A percentile compares a stretch with the other conserved stretches of the same genome.
phyloP scores from a whole-genome alignment of 2,888 invertebrate genomes.

The Tubulanus polymorphus region DNA sequence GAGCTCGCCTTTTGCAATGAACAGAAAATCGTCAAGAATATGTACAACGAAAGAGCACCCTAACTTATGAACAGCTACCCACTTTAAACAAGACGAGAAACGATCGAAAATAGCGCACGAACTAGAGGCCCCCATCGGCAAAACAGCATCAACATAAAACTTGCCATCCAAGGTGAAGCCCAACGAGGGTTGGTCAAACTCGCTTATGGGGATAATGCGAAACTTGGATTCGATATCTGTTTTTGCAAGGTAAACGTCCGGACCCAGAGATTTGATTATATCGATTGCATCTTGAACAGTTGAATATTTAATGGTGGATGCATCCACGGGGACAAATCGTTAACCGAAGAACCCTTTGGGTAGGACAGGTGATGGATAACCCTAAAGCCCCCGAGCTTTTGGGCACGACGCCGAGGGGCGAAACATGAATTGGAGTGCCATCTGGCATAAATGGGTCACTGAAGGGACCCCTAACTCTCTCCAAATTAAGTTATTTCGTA shows the following conservation, averaged over 20 bases:
- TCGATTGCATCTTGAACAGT: constrained; percentile 11
- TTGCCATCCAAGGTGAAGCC: constrained; percentile 12
- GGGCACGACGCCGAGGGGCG: too few species aligned
- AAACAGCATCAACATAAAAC: constrained; percentile 11
- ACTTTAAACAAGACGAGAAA: constrained; percentile 13
- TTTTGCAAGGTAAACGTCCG: constrained; percentile 4
- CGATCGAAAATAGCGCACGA: constrained; percentile 11
- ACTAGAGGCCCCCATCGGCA: constrained; percentile 11
- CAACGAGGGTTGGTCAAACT: constrained; percentile 7
- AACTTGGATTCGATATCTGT: constrained; percentile 12
- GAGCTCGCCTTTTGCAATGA: constrained; percentile 8
- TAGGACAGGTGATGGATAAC: constrained; percentile 16
- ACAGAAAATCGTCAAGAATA: constrained; percentile 15
- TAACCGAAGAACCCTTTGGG: constrained; percentile 10
- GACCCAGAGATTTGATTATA: background rate
- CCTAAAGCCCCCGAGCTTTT: constrained; percentile 4
- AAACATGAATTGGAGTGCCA: too few species aligned
- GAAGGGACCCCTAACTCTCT: background rate
- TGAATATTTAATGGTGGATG: constrained; percentile 7
- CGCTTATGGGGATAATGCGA: constrained; percentile 10
- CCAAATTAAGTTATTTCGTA: background rate
- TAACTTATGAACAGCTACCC: constrained; percentile 10
- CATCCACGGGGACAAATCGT: constrained; percentile 10
- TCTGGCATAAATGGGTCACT: too few species aligned
- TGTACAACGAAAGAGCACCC: constrained; percentile 8